Evolutionary conservation across 2,797 vertebrate species (phyloP).

Genomic region (Platalea minor): DNA sequence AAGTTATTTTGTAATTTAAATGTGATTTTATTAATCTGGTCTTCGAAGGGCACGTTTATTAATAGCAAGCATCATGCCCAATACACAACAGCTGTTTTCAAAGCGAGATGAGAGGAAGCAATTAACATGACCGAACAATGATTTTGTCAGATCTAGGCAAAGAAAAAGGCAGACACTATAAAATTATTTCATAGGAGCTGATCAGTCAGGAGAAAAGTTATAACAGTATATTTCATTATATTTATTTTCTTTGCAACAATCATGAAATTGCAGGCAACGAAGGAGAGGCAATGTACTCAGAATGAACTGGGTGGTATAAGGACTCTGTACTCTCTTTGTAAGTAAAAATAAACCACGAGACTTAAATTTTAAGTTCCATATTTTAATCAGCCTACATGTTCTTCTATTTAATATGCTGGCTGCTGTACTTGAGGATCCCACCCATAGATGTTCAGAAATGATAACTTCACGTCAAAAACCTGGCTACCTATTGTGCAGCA

Average conservation of each 20-base stretch:
- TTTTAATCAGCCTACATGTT: not conserved
- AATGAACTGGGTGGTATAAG: constrained; percentile 31
- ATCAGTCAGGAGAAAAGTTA: not conserved
- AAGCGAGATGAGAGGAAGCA: not conserved
- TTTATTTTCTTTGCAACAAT: constrained; percentile 42
- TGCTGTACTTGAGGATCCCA: not conserved
- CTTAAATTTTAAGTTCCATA: not conserved
- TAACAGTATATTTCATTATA: not conserved
- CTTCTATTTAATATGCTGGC: constrained; percentile 1
- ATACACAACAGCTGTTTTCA: not conserved
- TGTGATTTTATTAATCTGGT: not conserved
- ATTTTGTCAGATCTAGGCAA: not conserved
- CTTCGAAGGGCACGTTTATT: not conserved
- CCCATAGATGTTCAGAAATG: not conserved
- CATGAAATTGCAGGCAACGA: constrained; percentile 10
- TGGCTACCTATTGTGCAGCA: not conserved
- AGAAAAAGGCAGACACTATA: not conserved
- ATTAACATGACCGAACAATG: not conserved
- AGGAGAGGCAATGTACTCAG: constrained; percentile 10
- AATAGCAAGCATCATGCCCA: not conserved
- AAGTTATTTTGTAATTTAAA: not conserved
- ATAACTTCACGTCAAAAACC: not conserved
- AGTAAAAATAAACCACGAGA: not conserved
- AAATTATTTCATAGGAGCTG: not conserved
- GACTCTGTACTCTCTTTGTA: not conserved